Evolutionary conservation across 2,797 vertebrate species (phyloP), one percentile per base, ranked within the genome.

Genomic region (Falco concolor): DNA sequence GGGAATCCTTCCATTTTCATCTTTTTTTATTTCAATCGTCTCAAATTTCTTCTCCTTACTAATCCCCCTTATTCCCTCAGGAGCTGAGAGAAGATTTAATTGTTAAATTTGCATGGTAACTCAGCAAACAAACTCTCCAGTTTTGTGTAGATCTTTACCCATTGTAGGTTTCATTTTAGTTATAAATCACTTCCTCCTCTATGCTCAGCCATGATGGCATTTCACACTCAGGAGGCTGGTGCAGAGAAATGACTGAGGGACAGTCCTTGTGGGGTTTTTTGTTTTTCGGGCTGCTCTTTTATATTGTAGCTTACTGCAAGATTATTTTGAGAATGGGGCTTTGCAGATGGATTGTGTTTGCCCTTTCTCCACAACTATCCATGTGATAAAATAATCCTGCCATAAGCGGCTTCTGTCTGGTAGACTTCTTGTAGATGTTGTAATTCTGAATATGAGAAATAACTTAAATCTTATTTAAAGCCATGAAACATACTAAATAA

Each of bases 31-130:
- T 93, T 87, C 89, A 97, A 14, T 96, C 4, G 1, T 94, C 91
- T 97, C 94, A 96, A 97, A 97, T 96, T 96, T 90, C 94, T 97
- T 96, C 94, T 96, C 92, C 85, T 97, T 96, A 87, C 95, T 97
- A 98, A 98, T 98, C 91, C 81, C 52, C 50, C 73, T 84, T 94
- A 97, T 93, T 97, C 97, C 96, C 96, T 89, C 91, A 94, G 96
- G 97, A 97, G 78, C 76, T 90, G 84, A 97, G 96, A 97, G 96
- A 97, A 97, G 94, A 97, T 97, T 98, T 98, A 98, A 98, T 98
- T 98, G 97, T 98, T 97, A 97, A 97, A 98, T 98, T 98, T 98
- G 96, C 97, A 98, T 98, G 98, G 97, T 95, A 98, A 98, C 95
- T 97, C 97, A 97, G 97, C 97, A 98, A 98, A 98, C 97, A 98